Percentiles rank a stretch among this genome's conserved stretches.
These are phyloP conservation scores for Actinia tenebrosa DNA, from an alignment of 64 coral and sea anemone genomes.

Conservation along the genomic window DNA sequence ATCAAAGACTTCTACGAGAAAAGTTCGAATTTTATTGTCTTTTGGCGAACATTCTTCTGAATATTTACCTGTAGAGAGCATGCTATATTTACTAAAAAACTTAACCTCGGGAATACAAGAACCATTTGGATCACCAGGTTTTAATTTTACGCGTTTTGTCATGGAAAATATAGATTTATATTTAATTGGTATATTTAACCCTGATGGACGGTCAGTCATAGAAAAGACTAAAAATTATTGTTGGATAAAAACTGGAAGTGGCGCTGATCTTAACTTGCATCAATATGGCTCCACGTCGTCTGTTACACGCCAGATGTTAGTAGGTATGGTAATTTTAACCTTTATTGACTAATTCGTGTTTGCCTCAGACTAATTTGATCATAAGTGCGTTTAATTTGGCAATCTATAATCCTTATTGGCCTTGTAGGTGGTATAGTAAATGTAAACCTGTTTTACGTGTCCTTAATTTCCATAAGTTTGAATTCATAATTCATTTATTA, in stretches of 20 bases:
- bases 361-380: neutral
- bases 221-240: slow-evolving; percentile 78
- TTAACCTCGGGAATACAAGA: slow-evolving; percentile 57
- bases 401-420: neutral
- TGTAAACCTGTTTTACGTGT: neutral
- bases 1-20: slow-evolving; percentile 27
- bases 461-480: too few relatives aligned
- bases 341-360: neutral
- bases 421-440: neutral
- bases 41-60: slow-evolving; percentile 85
- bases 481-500: too few relatives aligned
- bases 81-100: slow-evolving; percentile 69
- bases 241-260: slow-evolving; percentile 63
- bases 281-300: neutral
- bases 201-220: slow-evolving; percentile 64
- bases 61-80: slow-evolving; percentile 80
- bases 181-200: slow-evolving; percentile 60
- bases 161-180: slow-evolving; percentile 77
- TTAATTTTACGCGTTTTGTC: slow-evolving; percentile 62
- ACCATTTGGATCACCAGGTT: neutral
- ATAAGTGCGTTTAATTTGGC: neutral
- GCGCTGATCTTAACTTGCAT: slow-evolving; percentile 49
- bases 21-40: slow-evolving; percentile 63
- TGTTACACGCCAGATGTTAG: slow-evolving; percentile 3
- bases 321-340: slow-evolving; percentile 25